phyloP scores from a whole-genome alignment of 2,113 vertebrate species.

The Nesoenas mayeri region DNA sequence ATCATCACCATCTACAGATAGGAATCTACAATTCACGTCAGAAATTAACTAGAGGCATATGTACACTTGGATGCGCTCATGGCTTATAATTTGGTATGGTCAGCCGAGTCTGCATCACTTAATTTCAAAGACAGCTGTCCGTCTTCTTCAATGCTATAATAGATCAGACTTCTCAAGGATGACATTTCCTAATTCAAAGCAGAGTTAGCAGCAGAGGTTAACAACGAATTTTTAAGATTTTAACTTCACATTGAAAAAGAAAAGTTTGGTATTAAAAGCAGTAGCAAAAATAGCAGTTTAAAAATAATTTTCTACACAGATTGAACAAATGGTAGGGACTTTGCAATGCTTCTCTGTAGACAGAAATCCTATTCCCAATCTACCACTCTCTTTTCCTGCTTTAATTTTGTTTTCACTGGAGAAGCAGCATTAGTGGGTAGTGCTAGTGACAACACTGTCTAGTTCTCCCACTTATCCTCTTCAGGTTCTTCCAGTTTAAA shows the following conservation, averaged over 20 bases:
- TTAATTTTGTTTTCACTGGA: neutral
- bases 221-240: neutral
- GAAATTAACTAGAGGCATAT: neutral
- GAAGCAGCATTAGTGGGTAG: neutral
- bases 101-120: neutral
- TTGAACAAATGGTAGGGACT: neutral
- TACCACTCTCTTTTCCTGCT: neutral
- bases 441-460: neutral
- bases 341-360: neutral
- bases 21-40: neutral
- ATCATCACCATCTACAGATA: neutral
- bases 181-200: neutral
- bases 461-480: neutral
- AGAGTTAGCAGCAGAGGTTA: neutral
- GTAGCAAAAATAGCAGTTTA: neutral
- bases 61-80: fast-evolving
- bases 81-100: neutral
- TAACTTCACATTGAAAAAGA: neutral
- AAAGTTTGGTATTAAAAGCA: neutral
- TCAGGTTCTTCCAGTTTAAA: slow-evolving; percentile 3
- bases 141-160: neutral
- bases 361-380: neutral
- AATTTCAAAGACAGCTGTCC: neutral
- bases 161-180: neutral
- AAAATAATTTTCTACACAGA: neutral